A percentile compares a stretch with the other conserved stretches of the same genome.
phyloP scores from a whole-genome alignment of 1,140 invertebrate species.

The Glomeris maerens region DNA sequence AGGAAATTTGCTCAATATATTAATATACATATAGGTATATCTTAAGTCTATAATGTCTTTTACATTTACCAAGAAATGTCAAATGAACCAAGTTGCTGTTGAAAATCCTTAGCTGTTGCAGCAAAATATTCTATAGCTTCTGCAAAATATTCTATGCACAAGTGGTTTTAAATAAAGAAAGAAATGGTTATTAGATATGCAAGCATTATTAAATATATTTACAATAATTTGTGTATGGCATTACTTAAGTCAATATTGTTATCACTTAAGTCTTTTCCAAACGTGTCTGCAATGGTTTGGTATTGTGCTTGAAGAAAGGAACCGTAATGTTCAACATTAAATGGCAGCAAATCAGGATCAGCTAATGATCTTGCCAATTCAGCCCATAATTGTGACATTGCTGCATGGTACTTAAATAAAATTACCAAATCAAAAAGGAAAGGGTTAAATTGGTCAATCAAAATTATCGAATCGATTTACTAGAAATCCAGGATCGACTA shows the following conservation, averaged over 20 bases:
- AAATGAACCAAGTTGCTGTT: background rate
- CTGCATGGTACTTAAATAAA: background rate
- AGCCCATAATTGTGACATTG: background rate
- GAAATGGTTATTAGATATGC: background rate
- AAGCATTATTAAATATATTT: background rate
- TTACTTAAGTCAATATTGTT: background rate
- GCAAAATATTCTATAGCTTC: background rate
- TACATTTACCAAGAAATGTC: background rate
- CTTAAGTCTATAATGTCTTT: background rate
- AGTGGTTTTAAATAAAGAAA: background rate
- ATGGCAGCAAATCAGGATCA: background rate
- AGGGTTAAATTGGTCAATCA: background rate
- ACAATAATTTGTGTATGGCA: background rate
- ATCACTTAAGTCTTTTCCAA: background rate
- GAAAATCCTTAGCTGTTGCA: background rate
- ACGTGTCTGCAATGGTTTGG: background rate
- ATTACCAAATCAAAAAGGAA: background rate
- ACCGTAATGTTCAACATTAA: background rate
- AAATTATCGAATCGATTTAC: background rate
- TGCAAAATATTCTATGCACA: background rate
- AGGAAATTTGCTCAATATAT: background rate
- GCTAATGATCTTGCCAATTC: background rate
- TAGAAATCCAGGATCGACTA: background rate
- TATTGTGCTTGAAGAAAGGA: background rate
- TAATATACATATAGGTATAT: background rate